Evolutionary conservation across 2,888 invertebrate genomes (phyloP).

Genomic region (Caenorhabditis sp.): DNA sequence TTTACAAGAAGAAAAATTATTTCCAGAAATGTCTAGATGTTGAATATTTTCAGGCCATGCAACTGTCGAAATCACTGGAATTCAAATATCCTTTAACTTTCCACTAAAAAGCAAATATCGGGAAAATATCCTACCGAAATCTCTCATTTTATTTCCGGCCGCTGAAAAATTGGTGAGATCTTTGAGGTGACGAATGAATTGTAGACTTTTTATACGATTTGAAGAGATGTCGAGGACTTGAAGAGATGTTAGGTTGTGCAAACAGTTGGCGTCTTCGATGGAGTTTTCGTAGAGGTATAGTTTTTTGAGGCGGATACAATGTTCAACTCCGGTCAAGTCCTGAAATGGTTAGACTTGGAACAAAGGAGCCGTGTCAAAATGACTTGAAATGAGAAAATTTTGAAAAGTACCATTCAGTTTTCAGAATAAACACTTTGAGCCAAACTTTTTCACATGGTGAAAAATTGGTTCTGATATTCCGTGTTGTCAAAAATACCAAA

Average conservation of each 20-base stretch:
- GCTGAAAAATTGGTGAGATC: slow-evolving; percentile 49
- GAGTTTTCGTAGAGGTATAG: slow-evolving; percentile 62
- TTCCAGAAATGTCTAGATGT: slow-evolving; percentile 53
- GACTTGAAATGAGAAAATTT: no score
- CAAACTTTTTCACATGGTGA: no score
- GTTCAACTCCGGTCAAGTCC: slow-evolving; percentile 60
- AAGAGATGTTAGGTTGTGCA: slow-evolving; percentile 40
- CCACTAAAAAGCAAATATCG: background rate
- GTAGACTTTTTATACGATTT: slow-evolving; percentile 31
- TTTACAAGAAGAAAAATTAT: slow-evolving; percentile 46
- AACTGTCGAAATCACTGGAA: slow-evolving; percentile 25
- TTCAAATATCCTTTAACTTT: background rate
- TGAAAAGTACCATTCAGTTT: no score
- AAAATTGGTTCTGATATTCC: no score
- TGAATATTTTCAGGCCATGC: slow-evolving; percentile 60
- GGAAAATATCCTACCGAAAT: slow-evolving; percentile 27
- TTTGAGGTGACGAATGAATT: slow-evolving; percentile 48
- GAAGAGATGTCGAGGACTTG: slow-evolving; percentile 46
- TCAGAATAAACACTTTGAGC: no score
- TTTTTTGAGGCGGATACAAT: slow-evolving; percentile 52
- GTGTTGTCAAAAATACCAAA: no score
- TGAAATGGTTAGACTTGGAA: no score
- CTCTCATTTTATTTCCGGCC: slow-evolving; percentile 52
- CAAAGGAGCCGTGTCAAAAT: no score
- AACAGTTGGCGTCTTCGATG: slow-evolving; percentile 49